Base-by-base conservation (phyloP, 2,888 invertebrate species). In the Laspeyria flexula region DNA sequence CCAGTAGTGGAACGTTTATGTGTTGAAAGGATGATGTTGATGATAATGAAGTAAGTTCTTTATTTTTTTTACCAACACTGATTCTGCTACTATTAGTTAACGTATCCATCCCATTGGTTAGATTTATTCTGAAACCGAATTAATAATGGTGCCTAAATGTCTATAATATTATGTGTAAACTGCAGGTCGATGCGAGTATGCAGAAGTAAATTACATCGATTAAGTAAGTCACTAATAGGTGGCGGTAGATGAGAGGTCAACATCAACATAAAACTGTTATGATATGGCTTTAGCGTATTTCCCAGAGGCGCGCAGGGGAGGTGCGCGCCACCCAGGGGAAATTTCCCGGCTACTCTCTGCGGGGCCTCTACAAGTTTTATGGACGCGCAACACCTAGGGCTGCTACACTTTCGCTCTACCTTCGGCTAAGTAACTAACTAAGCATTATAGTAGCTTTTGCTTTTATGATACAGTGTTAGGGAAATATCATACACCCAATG, bases 211-310 rank as follows among this genome's bases (percentile, higher is more conserved):
- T 79, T 71, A 72, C 71, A 74, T 64, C 75, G 78, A 83, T 83
- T 84, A 82, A 69, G 58, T 59, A 71, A 65, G 60, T 73, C 67
- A 55, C 60, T 71, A 68, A 75, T 77, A 76, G 59, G 55, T 65
- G 60, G 47, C 50, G 46, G 62, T 67, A 75, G 78, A 79, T 78
- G 83, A 82, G 87, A 88, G 90, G 88, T 90, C 90, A 87, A 83
- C 86, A 90, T 89, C 88, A 89, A 88, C 90, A 90, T 90, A 91
- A 91, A 91, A 89, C 88, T 90, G 91, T 90, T 91, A 92, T 91
- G 89, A 91, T 91, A 91, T 90, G 90, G 85, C 90, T 87, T 88
- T 83, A 85, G 86, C 86, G 90, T 89, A 90, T 90, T 90, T 90
- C 90, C 91, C 90, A 81, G 75, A 71, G 86, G 86, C 83, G 76